A percentile compares a stretch with the other conserved stretches of the same genome.
Evolutionary conservation across 2,113 vertebrate species (phyloP).

Genomic region (Hypocryptadius cinnamomeus): DNA sequence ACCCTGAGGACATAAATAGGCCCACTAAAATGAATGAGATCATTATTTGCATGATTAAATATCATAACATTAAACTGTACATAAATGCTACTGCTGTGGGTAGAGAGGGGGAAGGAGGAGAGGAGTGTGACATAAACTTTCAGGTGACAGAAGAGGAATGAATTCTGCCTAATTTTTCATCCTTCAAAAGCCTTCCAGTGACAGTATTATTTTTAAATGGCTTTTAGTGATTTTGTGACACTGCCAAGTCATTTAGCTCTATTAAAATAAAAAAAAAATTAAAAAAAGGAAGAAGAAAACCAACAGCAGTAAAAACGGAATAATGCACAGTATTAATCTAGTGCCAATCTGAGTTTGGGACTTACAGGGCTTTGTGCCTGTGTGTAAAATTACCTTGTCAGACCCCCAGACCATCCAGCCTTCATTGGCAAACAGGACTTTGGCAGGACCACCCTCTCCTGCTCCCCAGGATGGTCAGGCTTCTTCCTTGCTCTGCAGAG

Average conservation of each 20-base stretch:
- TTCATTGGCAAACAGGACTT: background rate
- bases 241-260: constrained; percentile 41
- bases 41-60: constrained; percentile 55
- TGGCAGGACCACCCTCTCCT: background rate
- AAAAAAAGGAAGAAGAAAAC: background rate
- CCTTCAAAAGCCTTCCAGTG: constrained; percentile 25
- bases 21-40: background rate
- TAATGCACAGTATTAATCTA: background rate
- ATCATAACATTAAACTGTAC: constrained; percentile 9
- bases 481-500: background rate
- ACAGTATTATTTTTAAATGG: constrained; percentile 47
- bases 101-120: constrained; percentile 38
- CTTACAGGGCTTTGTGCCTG: background rate
- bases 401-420: background rate
- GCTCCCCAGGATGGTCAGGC: background rate
- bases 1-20: constrained; percentile 20
- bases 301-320: background rate
- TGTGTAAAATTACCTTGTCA: background rate
- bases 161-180: constrained; percentile 34
- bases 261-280: background rate
- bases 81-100: constrained; percentile 39
- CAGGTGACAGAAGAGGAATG: constrained; percentile 37
- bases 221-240: constrained; percentile 45
- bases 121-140: constrained; percentile 35
- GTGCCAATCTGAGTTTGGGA: background rate